Evolutionary conservation across 2,888 invertebrate species (phyloP).

Genomic region (Chaetogeoica ovagalla): DNA sequence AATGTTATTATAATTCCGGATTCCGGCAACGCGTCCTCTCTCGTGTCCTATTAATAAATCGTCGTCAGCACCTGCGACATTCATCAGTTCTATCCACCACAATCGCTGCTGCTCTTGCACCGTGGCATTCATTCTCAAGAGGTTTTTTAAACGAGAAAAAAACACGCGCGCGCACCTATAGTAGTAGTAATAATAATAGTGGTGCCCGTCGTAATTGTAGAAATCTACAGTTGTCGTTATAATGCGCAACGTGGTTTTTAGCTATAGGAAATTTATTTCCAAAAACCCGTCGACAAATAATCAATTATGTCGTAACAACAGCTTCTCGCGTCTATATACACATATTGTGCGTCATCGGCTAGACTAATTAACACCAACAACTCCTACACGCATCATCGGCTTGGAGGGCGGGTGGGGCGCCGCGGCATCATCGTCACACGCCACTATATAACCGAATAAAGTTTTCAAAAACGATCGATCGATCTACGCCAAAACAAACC

Average conservation of each 20-base stretch:
- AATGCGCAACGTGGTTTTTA: not conserved
- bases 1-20: not conserved
- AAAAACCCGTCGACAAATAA: not conserved
- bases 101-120: no score
- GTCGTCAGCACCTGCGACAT: no score
- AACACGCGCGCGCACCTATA: no score
- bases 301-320: not conserved
- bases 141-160: no score
- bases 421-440: not conserved
- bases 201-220: not conserved
- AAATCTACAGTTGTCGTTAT: not conserved
- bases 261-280: not conserved
- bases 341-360: not conserved
- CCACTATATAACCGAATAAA: no score
- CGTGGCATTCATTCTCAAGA: no score
- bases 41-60: no score
- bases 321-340: no score
- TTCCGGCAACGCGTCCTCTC: not conserved
- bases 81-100: no score
- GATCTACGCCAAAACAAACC: no score
- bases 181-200: no score
- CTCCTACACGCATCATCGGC: not conserved
- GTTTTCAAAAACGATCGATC: not conserved
- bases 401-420: no score
- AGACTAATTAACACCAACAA: constrained; percentile 29